These are phyloP conservation scores for Pogonocherus hispidulus DNA, from an alignment of 2,888 invertebrate species.

Conservation along the genomic window DNA sequence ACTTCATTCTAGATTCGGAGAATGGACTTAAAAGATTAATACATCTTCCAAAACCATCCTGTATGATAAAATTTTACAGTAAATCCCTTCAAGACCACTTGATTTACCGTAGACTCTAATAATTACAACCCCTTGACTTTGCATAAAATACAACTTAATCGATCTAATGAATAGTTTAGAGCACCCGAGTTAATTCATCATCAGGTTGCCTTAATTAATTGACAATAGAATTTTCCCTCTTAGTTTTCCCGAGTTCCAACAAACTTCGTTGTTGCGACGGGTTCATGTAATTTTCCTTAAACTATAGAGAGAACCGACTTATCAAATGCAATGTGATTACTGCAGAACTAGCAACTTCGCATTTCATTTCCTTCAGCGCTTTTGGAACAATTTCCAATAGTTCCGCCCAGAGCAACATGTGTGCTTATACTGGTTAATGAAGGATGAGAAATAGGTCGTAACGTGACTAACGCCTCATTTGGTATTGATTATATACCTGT, in stretches of 20 bases:
- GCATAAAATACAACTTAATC: slow-evolving; percentile 17
- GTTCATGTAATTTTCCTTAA: slow-evolving; percentile 24
- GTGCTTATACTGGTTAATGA: slow-evolving; percentile 38
- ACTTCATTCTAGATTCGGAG: no score
- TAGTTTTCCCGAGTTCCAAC: slow-evolving; percentile 22
- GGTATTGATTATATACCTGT: slow-evolving; percentile 37
- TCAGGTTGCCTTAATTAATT: slow-evolving; percentile 24
- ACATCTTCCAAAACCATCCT: background rate
- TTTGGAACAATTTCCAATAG: slow-evolving; percentile 40
- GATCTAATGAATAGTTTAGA: slow-evolving; percentile 14
- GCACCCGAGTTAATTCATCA: slow-evolving; percentile 17
- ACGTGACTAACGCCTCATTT: slow-evolving; percentile 39
- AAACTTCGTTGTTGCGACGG: slow-evolving; percentile 6
- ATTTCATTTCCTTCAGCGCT: slow-evolving; percentile 40
- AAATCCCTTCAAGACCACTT: background rate
- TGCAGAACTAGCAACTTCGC: slow-evolving; percentile 29
- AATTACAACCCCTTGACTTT: background rate
- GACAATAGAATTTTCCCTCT: slow-evolving; percentile 18
- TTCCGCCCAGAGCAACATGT: slow-evolving; percentile 47
- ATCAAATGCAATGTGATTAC: slow-evolving; percentile 31
- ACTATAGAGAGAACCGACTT: slow-evolving; percentile 21
- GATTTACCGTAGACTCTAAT: background rate
- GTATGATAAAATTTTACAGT: no score
- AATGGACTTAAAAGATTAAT: no score
- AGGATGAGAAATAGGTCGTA: slow-evolving; percentile 41